These are phyloP conservation scores for Channallabes apus DNA, from an alignment of 2,797 vertebrate genomes.

Conservation along the genomic window DNA sequence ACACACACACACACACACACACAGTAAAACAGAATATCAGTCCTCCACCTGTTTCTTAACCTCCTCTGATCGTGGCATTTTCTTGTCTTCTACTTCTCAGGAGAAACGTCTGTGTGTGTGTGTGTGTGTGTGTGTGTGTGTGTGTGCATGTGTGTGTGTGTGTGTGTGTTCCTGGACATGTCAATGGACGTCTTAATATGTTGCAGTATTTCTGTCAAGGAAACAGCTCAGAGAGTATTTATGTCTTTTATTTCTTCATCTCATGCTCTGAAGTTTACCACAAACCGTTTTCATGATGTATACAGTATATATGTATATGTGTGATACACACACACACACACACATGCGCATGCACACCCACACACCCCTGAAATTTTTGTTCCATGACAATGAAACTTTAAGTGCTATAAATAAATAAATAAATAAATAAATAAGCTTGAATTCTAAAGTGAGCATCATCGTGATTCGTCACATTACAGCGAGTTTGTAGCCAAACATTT, in stretches of 20 bases:
- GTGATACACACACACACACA: neutral
- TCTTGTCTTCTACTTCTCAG: constrained; percentile 38
- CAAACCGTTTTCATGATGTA: neutral
- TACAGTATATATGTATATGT: neutral
- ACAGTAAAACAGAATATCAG: constrained; percentile 56
- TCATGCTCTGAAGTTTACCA: constrained; percentile 27
- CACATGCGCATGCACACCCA: neutral
- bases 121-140: constrained; percentile 22
- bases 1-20: constrained; percentile 15
- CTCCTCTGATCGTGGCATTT: constrained; percentile 46
- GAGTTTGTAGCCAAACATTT: neutral
- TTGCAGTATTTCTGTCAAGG: constrained; percentile 75
- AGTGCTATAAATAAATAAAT: neutral
- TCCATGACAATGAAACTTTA: neutral
- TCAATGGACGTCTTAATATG: constrained; percentile 66
- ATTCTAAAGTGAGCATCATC: neutral
- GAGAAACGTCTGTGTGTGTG: constrained; percentile 44
- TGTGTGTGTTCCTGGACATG: constrained; percentile 6
- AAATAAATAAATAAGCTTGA: neutral
- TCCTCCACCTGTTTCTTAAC: constrained; percentile 75
- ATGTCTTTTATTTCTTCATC: constrained; percentile 61
- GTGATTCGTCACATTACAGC: neutral
- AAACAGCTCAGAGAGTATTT: constrained; percentile 54
- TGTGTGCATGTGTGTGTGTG: constrained; percentile 12
- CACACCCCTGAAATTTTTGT: neutral